A percentile compares a stretch with the other conserved stretches of the same genome.
Evolutionary conservation across 1,140 invertebrate genomes (phyloP).

Genomic region (Zaprionus vittiger): DNA sequence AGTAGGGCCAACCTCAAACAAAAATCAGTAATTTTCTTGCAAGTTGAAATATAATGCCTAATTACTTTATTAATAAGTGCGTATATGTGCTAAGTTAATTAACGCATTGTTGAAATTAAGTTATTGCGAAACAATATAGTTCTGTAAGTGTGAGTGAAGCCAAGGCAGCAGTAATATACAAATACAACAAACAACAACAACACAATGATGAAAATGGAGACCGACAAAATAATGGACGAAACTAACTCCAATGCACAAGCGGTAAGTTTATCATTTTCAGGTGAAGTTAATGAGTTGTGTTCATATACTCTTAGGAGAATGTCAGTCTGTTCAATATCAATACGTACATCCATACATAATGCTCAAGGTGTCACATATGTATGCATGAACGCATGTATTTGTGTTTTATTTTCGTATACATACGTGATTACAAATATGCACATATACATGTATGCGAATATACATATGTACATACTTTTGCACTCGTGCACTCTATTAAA

Average conservation of each 20-base stretch:
- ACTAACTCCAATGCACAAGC: slow-evolving; percentile 84
- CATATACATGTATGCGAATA: slow-evolving; percentile 2
- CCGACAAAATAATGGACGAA: slow-evolving; percentile 86
- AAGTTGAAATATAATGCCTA: slow-evolving; percentile 37
- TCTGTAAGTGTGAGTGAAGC: slow-evolving; percentile 37
- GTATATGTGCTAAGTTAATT: slow-evolving; percentile 32
- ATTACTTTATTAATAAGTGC: slow-evolving; percentile 25
- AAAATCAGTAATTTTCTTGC: slow-evolving; percentile 43
- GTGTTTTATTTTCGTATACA: slow-evolving; percentile 72
- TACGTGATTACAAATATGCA: slow-evolving; percentile 32
- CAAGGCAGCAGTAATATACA: slow-evolving; percentile 42
- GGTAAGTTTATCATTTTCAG: slow-evolving; percentile 63
- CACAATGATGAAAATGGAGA: slow-evolving; percentile 85
- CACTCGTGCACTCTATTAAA: slow-evolving; percentile 75
- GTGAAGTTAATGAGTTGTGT: slow-evolving; percentile 23
- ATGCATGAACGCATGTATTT: slow-evolving; percentile 20
- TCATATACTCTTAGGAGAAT: neutral
- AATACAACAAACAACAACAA: slow-evolving; percentile 70
- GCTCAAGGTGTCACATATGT: slow-evolving; percentile 66
- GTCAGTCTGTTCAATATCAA: slow-evolving; percentile 25
- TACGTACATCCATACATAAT: slow-evolving; percentile 51
- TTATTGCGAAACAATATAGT: slow-evolving; percentile 42
- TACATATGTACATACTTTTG: slow-evolving; percentile 41
- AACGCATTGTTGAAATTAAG: slow-evolving; percentile 28
- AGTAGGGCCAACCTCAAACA: slow-evolving; percentile 50